phyloP scores from a whole-genome alignment of 2,888 invertebrate genomes.

The Plutella xylostella region DNA sequence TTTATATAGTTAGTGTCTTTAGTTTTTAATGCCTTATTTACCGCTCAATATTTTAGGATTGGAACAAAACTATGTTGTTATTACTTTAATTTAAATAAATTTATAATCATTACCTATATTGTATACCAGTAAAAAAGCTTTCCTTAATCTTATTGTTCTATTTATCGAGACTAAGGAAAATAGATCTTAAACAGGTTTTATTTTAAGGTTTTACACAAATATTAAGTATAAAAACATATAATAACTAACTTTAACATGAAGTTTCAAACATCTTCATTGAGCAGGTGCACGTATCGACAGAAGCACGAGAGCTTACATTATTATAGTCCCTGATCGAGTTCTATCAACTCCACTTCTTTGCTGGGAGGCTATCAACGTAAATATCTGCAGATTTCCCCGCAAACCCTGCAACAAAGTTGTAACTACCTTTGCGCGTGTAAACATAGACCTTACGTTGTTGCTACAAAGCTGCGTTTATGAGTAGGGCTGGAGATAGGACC shows the following conservation, averaged over 20 bases:
- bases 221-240: too few species aligned
- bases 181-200: too few species aligned
- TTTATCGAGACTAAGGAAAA: too few species aligned
- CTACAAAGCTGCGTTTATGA: constrained; percentile 30
- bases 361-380: constrained; percentile 62
- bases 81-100: background rate
- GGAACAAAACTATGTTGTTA: background rate
- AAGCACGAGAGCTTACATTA: too few species aligned
- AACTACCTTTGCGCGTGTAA: constrained; percentile 9
- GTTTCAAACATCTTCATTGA: too few species aligned
- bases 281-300: too few species aligned
- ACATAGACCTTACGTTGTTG: constrained; percentile 17
- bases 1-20: background rate
- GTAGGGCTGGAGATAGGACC: constrained; percentile 21
- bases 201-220: too few species aligned
- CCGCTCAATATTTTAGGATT: background rate
- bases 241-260: too few species aligned
- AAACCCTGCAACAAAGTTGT: constrained; percentile 25
- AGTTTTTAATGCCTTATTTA: background rate
- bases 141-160: constrained; percentile 25
- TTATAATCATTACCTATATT: background rate
- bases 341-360: constrained; percentile 60
- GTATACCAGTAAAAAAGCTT: background rate
- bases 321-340: constrained; percentile 55
- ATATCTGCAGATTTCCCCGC: constrained; percentile 42